Evolutionary conservation across 2,797 vertebrate genomes (phyloP).

Genomic region (Pelobates cultripes): DNA sequence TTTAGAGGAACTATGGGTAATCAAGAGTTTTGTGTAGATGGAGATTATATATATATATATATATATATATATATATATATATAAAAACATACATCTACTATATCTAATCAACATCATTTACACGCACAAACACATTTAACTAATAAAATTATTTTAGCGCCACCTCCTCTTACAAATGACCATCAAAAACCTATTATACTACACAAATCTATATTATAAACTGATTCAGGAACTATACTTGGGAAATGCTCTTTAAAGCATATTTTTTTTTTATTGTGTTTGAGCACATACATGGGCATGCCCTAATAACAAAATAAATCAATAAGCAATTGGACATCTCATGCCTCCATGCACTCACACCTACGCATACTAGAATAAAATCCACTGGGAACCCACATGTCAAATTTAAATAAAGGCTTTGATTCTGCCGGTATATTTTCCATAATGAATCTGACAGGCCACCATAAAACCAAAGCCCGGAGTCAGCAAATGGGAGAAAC

Average conservation of each 20-base stretch:
- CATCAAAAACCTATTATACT: too few species aligned
- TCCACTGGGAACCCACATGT: conserved; percentile 7
- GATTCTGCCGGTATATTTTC: not conserved
- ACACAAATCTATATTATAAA: too few species aligned
- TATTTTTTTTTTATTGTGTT: not conserved
- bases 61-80: not conserved
- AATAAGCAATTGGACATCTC: conserved; percentile 5
- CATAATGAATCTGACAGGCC: not conserved
- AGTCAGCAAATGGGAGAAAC: too few species aligned
- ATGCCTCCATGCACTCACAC: conserved; percentile 11
- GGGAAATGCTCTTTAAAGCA: too few species aligned
- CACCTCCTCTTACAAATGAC: too few species aligned
- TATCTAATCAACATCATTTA: too few species aligned
- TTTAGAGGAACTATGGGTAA: too few species aligned
- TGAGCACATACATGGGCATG: not conserved
- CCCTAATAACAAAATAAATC: conserved; percentile 47
- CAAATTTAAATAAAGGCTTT: conserved; percentile 23
- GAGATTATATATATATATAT: too few species aligned
- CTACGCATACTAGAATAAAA: conserved; percentile 13
- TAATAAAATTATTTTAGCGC: too few species aligned
- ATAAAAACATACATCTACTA: not conserved
- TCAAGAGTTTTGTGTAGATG: too few species aligned
- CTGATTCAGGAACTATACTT: too few species aligned
- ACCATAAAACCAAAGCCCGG: not conserved
- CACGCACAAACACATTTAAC: too few species aligned